These are phyloP conservation scores for Oligia latruncula DNA, from an alignment of 2,888 invertebrate genomes.

Conservation along the genomic window DNA sequence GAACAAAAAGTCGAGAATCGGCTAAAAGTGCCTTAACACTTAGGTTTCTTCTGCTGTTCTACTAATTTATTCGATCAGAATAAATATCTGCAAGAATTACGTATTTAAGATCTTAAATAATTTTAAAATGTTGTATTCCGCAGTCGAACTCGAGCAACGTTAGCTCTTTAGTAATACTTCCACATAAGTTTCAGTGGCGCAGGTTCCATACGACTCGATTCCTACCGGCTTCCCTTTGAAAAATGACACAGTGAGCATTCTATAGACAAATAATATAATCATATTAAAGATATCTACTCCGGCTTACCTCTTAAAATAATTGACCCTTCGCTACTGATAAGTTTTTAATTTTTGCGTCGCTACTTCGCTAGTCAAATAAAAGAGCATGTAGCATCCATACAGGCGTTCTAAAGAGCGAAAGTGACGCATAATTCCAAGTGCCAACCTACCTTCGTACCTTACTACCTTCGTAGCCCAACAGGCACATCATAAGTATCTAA, in stretches of 20 bases:
- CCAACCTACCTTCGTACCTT: not conserved
- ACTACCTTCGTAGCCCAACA: conserved; percentile 44
- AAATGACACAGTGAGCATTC: too few relatives aligned
- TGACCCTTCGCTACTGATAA: too few relatives aligned
- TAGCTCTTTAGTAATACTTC: not conserved
- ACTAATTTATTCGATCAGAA: not conserved
- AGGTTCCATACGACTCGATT: too few relatives aligned
- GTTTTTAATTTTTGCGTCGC: not conserved
- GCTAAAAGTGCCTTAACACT: too few relatives aligned
- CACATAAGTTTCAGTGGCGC: too few relatives aligned
- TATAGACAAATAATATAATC: too few relatives aligned
- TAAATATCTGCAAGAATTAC: not conserved
- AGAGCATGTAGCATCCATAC: not conserved
- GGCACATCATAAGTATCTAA: conserved; percentile 27
- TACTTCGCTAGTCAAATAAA: not conserved
- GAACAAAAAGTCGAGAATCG: too few relatives aligned
- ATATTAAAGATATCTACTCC: too few relatives aligned
- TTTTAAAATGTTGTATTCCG: not conserved
- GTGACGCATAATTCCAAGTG: conserved; percentile 32
- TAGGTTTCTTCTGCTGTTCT: not conserved
- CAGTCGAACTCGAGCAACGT: not conserved
- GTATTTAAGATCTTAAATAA: not conserved
- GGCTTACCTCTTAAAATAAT: too few relatives aligned
- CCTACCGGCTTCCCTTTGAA: too few relatives aligned
- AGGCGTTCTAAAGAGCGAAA: conserved; percentile 35